A percentile compares a stretch with the other conserved stretches of the same genome.
Evolutionary conservation across 2,113 vertebrate species (phyloP).

Genomic region (Xyrauchen texanus): DNA sequence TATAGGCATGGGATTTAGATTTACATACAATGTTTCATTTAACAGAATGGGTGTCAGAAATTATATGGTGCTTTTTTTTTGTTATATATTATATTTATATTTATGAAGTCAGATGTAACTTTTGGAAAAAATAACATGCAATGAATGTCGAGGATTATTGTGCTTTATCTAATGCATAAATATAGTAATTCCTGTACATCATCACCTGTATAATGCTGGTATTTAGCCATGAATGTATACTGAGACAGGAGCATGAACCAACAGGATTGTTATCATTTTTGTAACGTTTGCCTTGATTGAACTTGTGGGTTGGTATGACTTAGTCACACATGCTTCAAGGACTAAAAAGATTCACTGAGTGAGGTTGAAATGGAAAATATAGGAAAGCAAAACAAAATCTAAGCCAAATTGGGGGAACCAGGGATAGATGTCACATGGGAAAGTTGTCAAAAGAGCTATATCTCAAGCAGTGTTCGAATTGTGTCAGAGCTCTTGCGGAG

Average conservation of each 20-base stretch:
- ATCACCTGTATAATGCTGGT: constrained; percentile 25
- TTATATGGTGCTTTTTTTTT: no score
- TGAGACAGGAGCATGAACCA: constrained; percentile 42
- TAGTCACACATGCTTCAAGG: constrained; percentile 27
- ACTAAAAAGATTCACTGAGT: not conserved
- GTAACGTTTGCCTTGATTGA: constrained; percentile 39
- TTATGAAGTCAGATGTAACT: no score
- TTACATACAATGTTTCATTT: not conserved
- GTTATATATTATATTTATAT: no score
- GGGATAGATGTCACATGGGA: no score
- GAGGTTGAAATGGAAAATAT: constrained; percentile 21
- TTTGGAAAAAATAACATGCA: no score
- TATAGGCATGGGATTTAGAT: not conserved
- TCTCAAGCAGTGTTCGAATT: no score
- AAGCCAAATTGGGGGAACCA: no score
- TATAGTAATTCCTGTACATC: constrained; percentile 20
- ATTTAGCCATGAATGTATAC: constrained; percentile 36
- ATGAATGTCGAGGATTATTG: not conserved
- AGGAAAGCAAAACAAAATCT: constrained; percentile 7
- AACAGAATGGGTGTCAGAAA: not conserved
- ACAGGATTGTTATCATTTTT: constrained; percentile 49
- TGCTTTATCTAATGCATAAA: constrained; percentile 23
- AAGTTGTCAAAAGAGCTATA: no score
- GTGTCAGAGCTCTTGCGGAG: no score
- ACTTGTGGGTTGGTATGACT: constrained; percentile 27